phyloP scores from a whole-genome alignment of 2,113 vertebrate species.

The Tachysurus fulvidraco region DNA sequence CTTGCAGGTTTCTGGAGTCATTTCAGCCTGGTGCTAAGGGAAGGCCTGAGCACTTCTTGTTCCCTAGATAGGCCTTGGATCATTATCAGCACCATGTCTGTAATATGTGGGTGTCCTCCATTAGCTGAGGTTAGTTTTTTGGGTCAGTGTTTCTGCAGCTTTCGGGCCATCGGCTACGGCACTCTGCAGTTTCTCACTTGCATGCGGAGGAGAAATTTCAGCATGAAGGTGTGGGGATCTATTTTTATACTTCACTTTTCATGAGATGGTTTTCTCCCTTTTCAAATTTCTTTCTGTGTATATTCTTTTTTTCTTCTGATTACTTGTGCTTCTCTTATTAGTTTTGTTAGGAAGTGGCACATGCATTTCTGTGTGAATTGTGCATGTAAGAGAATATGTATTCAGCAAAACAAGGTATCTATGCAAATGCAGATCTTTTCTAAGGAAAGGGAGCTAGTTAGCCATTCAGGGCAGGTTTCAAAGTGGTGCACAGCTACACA shows the following conservation, averaged over 20 bases:
- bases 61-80: constrained; percentile 37
- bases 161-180: constrained; percentile 16
- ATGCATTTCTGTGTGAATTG: neutral
- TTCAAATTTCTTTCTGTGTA: neutral
- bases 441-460: constrained; percentile 67
- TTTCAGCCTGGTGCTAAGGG: constrained; percentile 32
- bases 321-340: constrained; percentile 20
- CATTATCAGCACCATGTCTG: constrained; percentile 47
- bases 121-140: constrained; percentile 49
- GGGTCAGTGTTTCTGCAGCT: constrained; percentile 43
- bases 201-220: constrained; percentile 25
- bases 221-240: constrained; percentile 29
- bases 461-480: constrained; percentile 65
- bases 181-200: neutral
- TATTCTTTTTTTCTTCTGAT: constrained; percentile 28
- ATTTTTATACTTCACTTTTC: constrained; percentile 48
- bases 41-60: constrained; percentile 10
- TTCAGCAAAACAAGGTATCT: constrained; percentile 53
- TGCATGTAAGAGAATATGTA: constrained; percentile 44
- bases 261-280: constrained; percentile 43
- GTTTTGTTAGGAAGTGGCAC: constrained; percentile 15
- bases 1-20: constrained; percentile 61
- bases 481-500: constrained; percentile 35
- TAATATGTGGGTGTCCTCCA: constrained; percentile 54
- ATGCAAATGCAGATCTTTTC: constrained; percentile 67